These are phyloP conservation scores for Stegostoma tigrinum DNA, from an alignment of 2,113 vertebrate genomes.

Conservation along the genomic window DNA sequence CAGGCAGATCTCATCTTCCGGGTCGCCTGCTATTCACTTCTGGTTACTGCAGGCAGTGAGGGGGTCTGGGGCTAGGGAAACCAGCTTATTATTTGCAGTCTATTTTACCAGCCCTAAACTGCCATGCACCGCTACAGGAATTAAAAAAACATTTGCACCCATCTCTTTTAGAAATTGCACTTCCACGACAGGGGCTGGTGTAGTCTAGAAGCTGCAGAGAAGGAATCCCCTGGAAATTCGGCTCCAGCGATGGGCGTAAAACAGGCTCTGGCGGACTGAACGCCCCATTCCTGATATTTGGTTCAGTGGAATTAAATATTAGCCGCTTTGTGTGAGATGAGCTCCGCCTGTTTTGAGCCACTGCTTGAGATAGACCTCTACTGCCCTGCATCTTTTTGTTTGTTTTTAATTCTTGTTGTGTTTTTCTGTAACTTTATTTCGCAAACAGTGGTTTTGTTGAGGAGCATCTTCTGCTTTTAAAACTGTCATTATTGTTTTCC, in stretches of 20 bases:
- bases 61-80: conserved; percentile 6
- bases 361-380: neutral
- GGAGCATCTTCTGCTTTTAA: neutral
- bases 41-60: conserved; percentile 68
- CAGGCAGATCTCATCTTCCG: conserved; percentile 77
- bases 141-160: no score
- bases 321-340: neutral
- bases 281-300: neutral
- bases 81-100: neutral
- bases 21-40: conserved; percentile 91
- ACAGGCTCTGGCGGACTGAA: no score
- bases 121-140: no score
- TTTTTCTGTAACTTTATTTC: neutral
- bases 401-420: no score
- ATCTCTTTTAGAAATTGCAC: no score
- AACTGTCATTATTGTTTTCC: no score
- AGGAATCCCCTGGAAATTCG: no score
- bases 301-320: neutral
- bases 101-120: neutral
- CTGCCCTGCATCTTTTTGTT: no score
- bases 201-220: no score
- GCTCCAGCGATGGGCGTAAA: no score
- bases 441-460: neutral
- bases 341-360: neutral
- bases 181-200: no score